Evolutionary conservation across 2,113 vertebrate species (phyloP).

Genomic region (Notechis scutatus): DNA sequence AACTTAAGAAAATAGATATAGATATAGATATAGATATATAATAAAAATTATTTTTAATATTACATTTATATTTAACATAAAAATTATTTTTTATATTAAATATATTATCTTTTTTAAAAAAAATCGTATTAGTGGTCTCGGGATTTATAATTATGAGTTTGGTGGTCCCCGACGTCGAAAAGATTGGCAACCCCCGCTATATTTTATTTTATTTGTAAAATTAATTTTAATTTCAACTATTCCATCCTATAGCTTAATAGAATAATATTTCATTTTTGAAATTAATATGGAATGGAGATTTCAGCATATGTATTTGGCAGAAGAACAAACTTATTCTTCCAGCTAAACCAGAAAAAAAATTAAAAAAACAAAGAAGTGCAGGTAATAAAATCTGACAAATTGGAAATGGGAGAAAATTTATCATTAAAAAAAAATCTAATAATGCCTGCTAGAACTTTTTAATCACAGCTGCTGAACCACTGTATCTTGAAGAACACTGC

Average conservation of each 20-base stretch:
- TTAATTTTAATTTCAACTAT: constrained; percentile 42
- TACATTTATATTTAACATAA: too few species aligned
- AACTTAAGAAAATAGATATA: too few species aligned
- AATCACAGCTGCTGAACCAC: constrained; percentile 59
- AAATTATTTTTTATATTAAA: too few species aligned
- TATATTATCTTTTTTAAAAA: too few species aligned
- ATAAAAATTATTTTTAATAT: too few species aligned
- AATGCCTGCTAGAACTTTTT: constrained; percentile 59
- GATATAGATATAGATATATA: too few species aligned
- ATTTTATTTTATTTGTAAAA: constrained; percentile 33
- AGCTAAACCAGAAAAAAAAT: constrained; percentile 38
- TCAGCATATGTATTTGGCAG: constrained; percentile 31
- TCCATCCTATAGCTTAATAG: constrained; percentile 25
- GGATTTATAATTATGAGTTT: too few species aligned
- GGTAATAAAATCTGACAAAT: constrained; percentile 59
- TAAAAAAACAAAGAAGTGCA: constrained; percentile 41
- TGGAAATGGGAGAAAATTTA: constrained; percentile 57
- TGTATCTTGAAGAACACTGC: constrained; percentile 53
- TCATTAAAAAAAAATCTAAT: constrained; percentile 54
- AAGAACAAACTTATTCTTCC: constrained; percentile 24
- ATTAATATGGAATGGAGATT: constrained; percentile 11
- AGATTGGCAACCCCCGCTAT: too few species aligned
- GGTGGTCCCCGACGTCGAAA: too few species aligned
- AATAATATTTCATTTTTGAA: constrained; percentile 41
- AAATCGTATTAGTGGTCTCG: too few species aligned